Conservation (phyloP, 2,113 vertebrate species). For the Rhombomys opimus region DNA sequence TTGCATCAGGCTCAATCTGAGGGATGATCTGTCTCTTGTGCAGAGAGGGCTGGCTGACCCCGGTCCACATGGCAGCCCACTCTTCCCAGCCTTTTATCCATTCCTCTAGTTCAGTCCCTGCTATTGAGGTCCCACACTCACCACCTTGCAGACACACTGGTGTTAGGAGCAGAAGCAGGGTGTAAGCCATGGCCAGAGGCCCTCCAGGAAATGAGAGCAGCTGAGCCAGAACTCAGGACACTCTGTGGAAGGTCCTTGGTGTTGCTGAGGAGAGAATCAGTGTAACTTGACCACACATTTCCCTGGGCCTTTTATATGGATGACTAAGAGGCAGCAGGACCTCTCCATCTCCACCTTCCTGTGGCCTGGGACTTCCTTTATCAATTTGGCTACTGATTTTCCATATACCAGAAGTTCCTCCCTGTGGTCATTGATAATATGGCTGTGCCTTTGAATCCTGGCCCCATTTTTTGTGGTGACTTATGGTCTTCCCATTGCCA, state of each 20-base stretch:
- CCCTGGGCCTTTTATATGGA: no score
- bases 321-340: no score
- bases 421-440: neutral
- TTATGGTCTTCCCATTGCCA: neutral
- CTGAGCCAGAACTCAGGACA: neutral
- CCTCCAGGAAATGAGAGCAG: neutral
- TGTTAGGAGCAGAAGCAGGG: neutral
- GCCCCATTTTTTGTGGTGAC: neutral
- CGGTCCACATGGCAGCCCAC: no score
- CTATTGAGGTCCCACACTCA: neutral
- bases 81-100: no score
- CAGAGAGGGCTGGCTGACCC: no score
- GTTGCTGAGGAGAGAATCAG: no score
- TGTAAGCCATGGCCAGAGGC: neutral
- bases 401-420: rapidly evolving
- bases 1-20: no score
- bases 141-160: neutral
- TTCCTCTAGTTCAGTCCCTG: no score
- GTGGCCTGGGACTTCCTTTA: neutral
- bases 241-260: no score
- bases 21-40: no score
- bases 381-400: neutral
- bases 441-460: neutral
- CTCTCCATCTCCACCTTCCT: neutral
- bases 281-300: no score